Base-by-base conservation (phyloP, 1,140 invertebrate species). In the Dendrolimus kikuchii region DNA sequence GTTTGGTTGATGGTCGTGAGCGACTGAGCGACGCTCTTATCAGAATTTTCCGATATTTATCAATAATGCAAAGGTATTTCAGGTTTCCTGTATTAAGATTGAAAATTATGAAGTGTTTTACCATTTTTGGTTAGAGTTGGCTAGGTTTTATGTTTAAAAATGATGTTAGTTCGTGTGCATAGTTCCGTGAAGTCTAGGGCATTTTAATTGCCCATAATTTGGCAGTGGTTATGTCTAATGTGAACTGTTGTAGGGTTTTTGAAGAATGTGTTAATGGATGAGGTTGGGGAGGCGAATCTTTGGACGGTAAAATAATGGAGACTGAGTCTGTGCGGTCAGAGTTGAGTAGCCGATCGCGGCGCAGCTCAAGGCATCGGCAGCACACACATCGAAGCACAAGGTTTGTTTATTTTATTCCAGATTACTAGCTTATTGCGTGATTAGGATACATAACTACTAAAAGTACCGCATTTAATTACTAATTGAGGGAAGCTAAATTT, bases 241-340 rank as follows among this genome's bases (percentile, higher is more conserved):
- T 75, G 64, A 59, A 67, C 74, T 72, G 71, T 74, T 77, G 58
- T 70, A 77, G 76, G 70, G 57, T 60, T 40, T 56, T 59, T 55
- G 58, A 67, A 66, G 62, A 65, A 66, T 65, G 54, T 66, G 69
- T 75, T 66, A 43, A 43, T 43, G 42, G 42, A 43, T 43, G 5
- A 71, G 73, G 62, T 36, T 50, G 55, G 52, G 63, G 66, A 55
- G 55, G 49, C 45, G 46, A 53, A 64, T 45, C 52, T 66, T 59
- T 45, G 4, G 40, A 23, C 23, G 23, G 23, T 23, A 23, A 23
- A 23, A 64, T 56, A 60, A 91, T 91, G 90, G 90, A 91, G 81
- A 91, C 90, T 59, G 90, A 91, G 74, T 90, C 90, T 51, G 89
- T 91, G 63, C 87, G 90, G 64, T 91, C 90, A 40, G 90, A 91